Evolutionary conservation across 2,888 invertebrate species (phyloP).

Genomic region (Drosophila putrida): DNA sequence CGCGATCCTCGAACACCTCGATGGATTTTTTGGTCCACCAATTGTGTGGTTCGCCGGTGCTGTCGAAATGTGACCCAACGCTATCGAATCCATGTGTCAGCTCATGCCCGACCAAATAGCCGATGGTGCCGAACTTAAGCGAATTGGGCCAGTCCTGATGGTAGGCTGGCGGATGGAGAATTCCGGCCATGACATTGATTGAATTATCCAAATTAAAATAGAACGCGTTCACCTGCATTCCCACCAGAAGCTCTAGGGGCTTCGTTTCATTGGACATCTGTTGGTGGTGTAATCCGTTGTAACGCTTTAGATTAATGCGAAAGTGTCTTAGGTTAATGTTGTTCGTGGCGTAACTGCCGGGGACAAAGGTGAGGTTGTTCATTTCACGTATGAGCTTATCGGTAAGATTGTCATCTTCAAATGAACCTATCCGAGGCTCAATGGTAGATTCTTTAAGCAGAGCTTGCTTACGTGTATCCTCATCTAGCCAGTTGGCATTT

Average conservation of each 20-base stretch:
- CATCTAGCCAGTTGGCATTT: constrained; percentile 81
- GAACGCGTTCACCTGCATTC: constrained; percentile 81
- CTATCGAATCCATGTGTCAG: constrained; percentile 83
- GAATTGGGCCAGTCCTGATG: constrained; percentile 79
- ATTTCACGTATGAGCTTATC: constrained; percentile 68
- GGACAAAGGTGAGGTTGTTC: constrained; percentile 59
- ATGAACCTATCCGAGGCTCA: constrained; percentile 64
- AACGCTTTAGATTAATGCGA: constrained; percentile 63
- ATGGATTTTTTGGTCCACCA: constrained; percentile 82
- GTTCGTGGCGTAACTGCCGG: constrained; percentile 66
- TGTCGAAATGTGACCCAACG: constrained; percentile 71
- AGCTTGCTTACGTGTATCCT: constrained; percentile 74
- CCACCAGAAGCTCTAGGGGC: constrained; percentile 74
- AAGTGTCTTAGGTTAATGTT: constrained; percentile 71
- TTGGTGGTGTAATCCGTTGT: constrained; percentile 60
- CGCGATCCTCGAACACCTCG: constrained; percentile 72
- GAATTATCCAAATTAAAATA: constrained; percentile 83
- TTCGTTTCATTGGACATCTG: constrained; percentile 55
- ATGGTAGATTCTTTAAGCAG: constrained; percentile 76
- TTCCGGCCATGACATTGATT: constrained; percentile 82
- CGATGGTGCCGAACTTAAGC: constrained; percentile 81
- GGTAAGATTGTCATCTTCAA: constrained; percentile 55
- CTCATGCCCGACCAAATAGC: constrained; percentile 83
- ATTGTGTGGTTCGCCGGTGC: constrained; percentile 52
- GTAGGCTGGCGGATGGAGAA: constrained; percentile 79